Evolutionary conservation across 2,113 vertebrate genomes (phyloP), one percentile per base, ranked within the genome.

Genomic region (Coptodon bakossiorum): DNA sequence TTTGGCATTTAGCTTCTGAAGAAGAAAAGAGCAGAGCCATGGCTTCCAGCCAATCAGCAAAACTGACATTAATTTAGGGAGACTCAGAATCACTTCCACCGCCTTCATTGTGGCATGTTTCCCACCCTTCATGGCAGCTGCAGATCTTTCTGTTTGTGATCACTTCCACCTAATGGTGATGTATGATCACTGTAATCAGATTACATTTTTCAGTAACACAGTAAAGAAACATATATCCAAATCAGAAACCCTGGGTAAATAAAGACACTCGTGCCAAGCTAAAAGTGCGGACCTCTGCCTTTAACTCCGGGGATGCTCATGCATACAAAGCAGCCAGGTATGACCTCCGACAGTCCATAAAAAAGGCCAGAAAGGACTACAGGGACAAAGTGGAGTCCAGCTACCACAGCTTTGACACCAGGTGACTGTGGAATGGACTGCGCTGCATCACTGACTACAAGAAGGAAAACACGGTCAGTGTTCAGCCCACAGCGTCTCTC

Each of bases 271-370:
- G n/a, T 24, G 10, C 53, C 4, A 54, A 57, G 54, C 54, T 56
- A 56, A 56, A 7, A 57, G 54, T 56, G 54, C 4, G 1, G 22
- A 27, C 22, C 54, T 56, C 54, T 1, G 54, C 54, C 22, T 56
- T 13, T 56, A 12, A 54, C n/a, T 54, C 2, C 6, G 1, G 19
- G 53, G 54, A 56, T 7, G 22, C 54, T 57, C 22, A 5, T 57
- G 54, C 54, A 0, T 27, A 57, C 27, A 27, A 57, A 27, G 54
- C 4, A 56, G 54, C 34, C 4, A 56, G 53, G 11, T 24, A 24
- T 4, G 1, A 56, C 22, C 22, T 27, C 6, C 0, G 1, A 27
- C 27, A 56, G 54, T 56, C 54, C 54, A 56, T 24, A 7, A 27
- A 13, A 48, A 27, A 13, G 54, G 11, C 54, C 22, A 13, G 11